Percentiles rank a stretch among this genome's conserved stretches.
These are phyloP conservation scores for Charanyca ferruginea DNA, from an alignment of 2,888 invertebrate genomes.

Conservation along the genomic window DNA sequence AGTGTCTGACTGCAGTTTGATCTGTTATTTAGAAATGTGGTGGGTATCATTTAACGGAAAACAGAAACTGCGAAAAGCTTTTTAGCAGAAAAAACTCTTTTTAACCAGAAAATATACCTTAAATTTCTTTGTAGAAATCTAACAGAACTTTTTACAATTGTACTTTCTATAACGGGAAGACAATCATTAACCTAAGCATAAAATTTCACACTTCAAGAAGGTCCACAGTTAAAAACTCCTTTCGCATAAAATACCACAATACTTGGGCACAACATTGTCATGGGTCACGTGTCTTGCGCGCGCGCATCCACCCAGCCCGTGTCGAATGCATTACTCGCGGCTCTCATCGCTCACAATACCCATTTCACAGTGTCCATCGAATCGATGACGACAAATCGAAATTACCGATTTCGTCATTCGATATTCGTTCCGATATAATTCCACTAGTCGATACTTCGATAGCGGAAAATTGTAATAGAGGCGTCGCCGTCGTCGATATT, in stretches of 20 bases:
- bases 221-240: conserved; percentile 18
- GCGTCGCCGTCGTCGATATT: conserved; percentile 59
- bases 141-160: neutral
- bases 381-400: conserved; percentile 82
- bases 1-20: neutral
- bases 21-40: conserved; percentile 4
- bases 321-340: conserved; percentile 83
- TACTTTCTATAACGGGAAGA: neutral
- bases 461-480: conserved; percentile 76
- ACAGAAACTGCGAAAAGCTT: neutral
- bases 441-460: conserved; percentile 78
- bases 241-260: conserved; percentile 40
- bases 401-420: conserved; percentile 85
- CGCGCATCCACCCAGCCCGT: conserved; percentile 76
- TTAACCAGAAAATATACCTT: neutral
- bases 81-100: neutral
- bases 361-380: conserved; percentile 79
- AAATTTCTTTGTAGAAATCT: neutral
- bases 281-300: conserved; percentile 75
- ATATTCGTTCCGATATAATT: conserved; percentile 89
- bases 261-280: conserved; percentile 45
- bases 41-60: neutral
- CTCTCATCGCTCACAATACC: conserved; percentile 82
- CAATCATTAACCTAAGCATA: neutral
- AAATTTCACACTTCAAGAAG: conserved; percentile 12